Percentiles rank a stretch among this genome's conserved stretches.
These are phyloP conservation scores for Loripinus fragilis DNA, from an alignment of 2,888 invertebrate species.

Conservation along the genomic window DNA sequence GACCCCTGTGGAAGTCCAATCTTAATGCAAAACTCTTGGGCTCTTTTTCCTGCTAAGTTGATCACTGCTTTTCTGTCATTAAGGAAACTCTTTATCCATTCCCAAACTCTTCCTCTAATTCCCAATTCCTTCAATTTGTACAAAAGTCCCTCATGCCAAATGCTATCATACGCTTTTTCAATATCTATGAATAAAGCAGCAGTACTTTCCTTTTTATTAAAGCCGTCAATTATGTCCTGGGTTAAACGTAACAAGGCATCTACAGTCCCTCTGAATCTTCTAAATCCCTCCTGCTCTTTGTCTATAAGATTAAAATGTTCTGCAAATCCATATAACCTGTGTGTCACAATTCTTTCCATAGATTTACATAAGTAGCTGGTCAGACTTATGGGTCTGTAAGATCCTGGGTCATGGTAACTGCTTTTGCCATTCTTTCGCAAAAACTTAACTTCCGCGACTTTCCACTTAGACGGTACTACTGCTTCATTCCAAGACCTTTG, in stretches of 20 bases:
- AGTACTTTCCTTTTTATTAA: constrained; percentile 24
- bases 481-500: too few species aligned
- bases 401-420: too few species aligned
- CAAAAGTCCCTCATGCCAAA: constrained; percentile 39
- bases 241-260: too few species aligned
- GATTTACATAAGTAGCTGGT: constrained; percentile 28
- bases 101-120: too few species aligned
- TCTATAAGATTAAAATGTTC: constrained; percentile 17
- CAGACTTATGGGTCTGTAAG: constrained; percentile 28
- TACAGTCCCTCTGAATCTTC: constrained; percentile 19
- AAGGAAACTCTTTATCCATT: too few species aligned
- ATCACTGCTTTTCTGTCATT: too few species aligned
- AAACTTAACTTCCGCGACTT: constrained; percentile 20
- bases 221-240: constrained; percentile 31
- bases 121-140: too few species aligned
- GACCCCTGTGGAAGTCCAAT: too few species aligned
- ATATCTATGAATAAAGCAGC: constrained; percentile 26
- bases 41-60: constrained; percentile 12
- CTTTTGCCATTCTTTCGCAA: constrained; percentile 23
- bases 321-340: too few species aligned
- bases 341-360: constrained; percentile 10
- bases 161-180: too few species aligned
- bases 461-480: too few species aligned
- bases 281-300: constrained; percentile 31
- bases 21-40: too few species aligned